Percentiles rank a stretch among this genome's conserved stretches.
These are phyloP conservation scores for Troilus luridus DNA, from an alignment of 2,888 invertebrate species.

Conservation along the genomic window DNA sequence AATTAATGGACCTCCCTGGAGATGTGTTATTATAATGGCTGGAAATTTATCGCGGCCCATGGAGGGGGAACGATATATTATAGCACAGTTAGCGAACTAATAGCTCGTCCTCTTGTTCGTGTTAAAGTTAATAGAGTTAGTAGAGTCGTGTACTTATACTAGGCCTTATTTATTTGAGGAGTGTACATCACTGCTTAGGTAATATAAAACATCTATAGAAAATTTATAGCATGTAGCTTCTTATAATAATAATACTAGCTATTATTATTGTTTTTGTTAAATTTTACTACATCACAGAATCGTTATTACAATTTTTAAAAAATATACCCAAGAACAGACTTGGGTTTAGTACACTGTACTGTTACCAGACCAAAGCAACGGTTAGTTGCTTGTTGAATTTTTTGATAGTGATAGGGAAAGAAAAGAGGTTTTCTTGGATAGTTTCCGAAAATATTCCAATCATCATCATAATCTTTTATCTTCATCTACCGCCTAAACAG, in stretches of 20 bases:
- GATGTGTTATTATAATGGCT: background rate
- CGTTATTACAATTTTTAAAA: background rate
- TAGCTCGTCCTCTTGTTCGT: background rate
- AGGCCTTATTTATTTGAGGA: background rate
- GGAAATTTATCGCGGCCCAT: background rate
- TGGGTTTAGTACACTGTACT: too few relatives aligned
- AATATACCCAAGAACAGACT: too few relatives aligned
- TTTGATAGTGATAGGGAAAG: too few relatives aligned
- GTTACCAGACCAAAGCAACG: too few relatives aligned
- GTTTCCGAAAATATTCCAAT: too few relatives aligned
- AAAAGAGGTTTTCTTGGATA: too few relatives aligned
- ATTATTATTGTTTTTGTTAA: background rate
- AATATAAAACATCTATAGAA: background rate
- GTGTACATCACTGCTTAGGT: background rate
- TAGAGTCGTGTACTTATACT: background rate
- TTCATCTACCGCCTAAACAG: too few relatives aligned
- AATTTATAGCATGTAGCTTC: background rate
- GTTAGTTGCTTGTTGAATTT: too few relatives aligned
- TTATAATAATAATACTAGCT: background rate
- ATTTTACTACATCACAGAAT: background rate
- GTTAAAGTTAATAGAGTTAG: background rate
- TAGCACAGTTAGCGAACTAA: background rate
- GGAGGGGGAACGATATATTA: background rate
- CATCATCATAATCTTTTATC: too few relatives aligned
- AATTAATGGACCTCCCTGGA: constrained; percentile 12